Percentiles rank a stretch among this genome's conserved stretches.
Evolutionary conservation across 2,113 vertebrate genomes (phyloP).

Genomic region (Hystrix cristata): DNA sequence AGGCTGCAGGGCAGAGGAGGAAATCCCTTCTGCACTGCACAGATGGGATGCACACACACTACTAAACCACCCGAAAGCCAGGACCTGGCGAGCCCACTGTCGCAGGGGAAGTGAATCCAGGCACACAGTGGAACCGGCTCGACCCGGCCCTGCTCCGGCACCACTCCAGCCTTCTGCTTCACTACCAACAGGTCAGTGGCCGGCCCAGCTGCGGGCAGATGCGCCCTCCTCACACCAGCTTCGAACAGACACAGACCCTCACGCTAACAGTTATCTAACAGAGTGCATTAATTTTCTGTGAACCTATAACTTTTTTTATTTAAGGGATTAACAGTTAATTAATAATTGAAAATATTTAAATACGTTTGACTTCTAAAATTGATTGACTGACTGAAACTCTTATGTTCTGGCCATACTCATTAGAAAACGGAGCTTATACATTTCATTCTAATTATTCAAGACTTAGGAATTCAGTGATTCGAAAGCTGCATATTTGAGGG

Average conservation of each 20-base stretch:
- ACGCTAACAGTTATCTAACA: neutral
- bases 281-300: neutral
- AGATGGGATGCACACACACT: slow-evolving; percentile 87
- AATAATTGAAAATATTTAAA: neutral
- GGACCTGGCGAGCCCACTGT: slow-evolving; percentile 73
- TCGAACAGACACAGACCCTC: neutral
- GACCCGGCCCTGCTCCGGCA: slow-evolving; percentile 71
- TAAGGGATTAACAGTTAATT: neutral
- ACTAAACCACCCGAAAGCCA: slow-evolving; percentile 75
- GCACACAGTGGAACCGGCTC: slow-evolving; percentile 74
- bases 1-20: slow-evolving; percentile 68
- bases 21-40: slow-evolving; percentile 83
- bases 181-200: slow-evolving; percentile 51
- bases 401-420: neutral
- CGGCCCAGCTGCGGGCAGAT: neutral
- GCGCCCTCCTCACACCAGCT: neutral
- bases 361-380: neutral
- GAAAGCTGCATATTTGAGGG: neutral
- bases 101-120: slow-evolving; percentile 76
- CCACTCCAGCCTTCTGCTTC: slow-evolving; percentile 63
- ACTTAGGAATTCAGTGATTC: neutral
- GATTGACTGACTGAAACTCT: neutral
- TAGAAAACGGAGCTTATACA: neutral
- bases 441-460: neutral
- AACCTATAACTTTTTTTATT: neutral